Evolutionary conservation across 1,140 invertebrate genomes (phyloP).

Genomic region (Piezodorus guildinii): DNA sequence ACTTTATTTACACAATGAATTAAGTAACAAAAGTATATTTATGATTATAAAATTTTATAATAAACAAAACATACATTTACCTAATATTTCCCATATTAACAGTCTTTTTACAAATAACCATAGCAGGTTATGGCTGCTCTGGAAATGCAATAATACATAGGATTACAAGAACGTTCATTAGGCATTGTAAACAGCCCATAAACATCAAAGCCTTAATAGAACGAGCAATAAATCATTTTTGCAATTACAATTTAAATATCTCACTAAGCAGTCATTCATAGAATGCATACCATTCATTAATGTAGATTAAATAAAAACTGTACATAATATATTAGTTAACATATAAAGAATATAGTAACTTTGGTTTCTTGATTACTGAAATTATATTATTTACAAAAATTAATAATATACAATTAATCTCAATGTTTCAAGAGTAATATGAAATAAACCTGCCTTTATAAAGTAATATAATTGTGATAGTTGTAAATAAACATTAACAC

Average conservation of each 20-base stretch:
- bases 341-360: background rate
- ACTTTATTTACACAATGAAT: conserved; percentile 11
- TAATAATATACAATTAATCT: no score
- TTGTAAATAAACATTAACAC: no score
- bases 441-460: no score
- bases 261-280: conserved; percentile 14
- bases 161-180: conserved; percentile 2
- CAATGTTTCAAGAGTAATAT: no score
- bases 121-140: background rate
- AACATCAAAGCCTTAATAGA: conserved; percentile 10
- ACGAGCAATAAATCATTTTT: conserved; percentile 12
- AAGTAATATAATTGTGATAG: no score
- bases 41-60: conserved; percentile 16
- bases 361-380: background rate
- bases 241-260: conserved; percentile 7
- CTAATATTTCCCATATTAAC: conserved; percentile 12
- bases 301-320: conserved; percentile 4
- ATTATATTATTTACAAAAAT: no score
- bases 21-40: conserved; percentile 15
- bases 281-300: conserved; percentile 10
- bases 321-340: background rate
- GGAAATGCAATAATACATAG: conserved; percentile 10
- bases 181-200: conserved; percentile 7
- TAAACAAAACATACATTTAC: conserved; percentile 16
- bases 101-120: conserved; percentile 9